Evolutionary conservation across 2,797 vertebrate genomes (phyloP).

Genomic region (Eurystomus glaucurus): DNA sequence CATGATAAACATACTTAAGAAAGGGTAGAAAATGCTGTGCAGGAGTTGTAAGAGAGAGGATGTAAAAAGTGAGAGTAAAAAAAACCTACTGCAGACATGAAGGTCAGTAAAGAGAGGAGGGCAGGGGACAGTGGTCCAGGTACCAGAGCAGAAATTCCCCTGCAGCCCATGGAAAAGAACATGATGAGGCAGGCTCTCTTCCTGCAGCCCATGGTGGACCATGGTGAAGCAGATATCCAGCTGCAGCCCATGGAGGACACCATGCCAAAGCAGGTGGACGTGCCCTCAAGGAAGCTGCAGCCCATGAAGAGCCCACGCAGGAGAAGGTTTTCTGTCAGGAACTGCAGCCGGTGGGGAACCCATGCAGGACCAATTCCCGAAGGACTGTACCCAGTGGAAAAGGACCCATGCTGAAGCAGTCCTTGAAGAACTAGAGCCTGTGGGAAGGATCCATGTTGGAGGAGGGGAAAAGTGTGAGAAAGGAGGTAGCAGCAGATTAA

Average conservation of each 20-base stretch:
- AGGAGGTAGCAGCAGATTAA: not conserved
- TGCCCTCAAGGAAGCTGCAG: not conserved
- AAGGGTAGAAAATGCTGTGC: not conserved
- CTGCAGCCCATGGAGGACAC: not conserved
- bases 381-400: not conserved
- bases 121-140: not conserved
- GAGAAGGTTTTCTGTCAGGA: not conserved
- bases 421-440: not conserved
- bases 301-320: not conserved
- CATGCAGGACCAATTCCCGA: not conserved
- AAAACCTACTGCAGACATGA: not conserved
- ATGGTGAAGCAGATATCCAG: not conserved
- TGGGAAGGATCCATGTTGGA: not conserved
- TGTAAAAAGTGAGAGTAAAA: not conserved
- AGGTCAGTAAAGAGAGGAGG: not conserved
- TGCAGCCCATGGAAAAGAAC: not conserved
- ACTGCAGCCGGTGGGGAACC: fast-evolving
- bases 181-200: not conserved
- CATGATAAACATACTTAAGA: not conserved
- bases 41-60: not conserved
- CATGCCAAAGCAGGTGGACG: not conserved
- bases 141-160: fast-evolving
- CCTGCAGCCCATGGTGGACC: not conserved
- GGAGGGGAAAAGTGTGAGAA: not conserved
- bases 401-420: not conserved